Evolutionary conservation across 2,797 vertebrate genomes (phyloP).

Genomic region (Crocidura indochinensis): DNA sequence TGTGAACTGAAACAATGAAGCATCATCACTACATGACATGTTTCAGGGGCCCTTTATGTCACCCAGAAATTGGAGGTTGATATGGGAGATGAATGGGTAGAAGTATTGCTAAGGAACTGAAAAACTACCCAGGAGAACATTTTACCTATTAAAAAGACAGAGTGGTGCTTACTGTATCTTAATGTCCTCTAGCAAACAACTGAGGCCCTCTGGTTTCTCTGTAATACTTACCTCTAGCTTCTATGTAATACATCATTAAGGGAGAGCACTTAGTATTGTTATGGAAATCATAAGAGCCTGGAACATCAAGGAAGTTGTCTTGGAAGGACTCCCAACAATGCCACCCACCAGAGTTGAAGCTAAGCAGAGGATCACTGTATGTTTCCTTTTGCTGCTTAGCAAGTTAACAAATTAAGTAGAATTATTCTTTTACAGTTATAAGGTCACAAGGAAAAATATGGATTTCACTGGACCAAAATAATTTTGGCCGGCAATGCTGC

Average conservation of each 20-base stretch:
- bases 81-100: background rate
- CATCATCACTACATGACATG: background rate
- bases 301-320: background rate
- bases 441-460: background rate
- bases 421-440: too few species aligned
- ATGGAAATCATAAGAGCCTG: background rate
- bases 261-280: too few species aligned
- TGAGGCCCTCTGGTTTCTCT: background rate
- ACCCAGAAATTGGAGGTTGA: background rate
- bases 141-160: background rate
- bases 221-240: background rate
- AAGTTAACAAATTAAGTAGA: background rate
- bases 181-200: background rate
- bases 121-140: background rate
- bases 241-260: background rate
- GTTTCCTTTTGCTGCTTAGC: background rate
- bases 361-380: background rate
- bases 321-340: background rate
- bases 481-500: background rate
- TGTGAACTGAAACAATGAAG: too few species aligned
- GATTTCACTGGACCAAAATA: background rate
- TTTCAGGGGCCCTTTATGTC: too few species aligned
- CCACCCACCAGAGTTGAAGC: too few species aligned
- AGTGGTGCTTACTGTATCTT: background rate
- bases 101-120: background rate